Base-by-base conservation (phyloP, 2,888 invertebrate genomes). In the Chrysolina haemoptera region DNA sequence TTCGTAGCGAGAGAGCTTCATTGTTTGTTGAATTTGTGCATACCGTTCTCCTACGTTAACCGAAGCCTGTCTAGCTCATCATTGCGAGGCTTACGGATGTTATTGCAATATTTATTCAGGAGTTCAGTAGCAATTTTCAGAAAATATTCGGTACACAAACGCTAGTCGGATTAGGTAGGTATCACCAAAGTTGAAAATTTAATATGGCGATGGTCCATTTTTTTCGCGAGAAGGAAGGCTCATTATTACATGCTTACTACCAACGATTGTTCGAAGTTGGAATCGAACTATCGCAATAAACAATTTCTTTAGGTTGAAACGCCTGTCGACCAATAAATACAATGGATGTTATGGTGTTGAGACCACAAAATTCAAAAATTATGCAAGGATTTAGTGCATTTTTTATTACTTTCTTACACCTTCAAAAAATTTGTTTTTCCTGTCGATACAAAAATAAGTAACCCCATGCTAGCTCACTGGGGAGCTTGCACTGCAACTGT, bases 61-160 rank as follows among this genome's bases (percentile, higher is more conserved):
- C 59, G 35, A n/a, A 27, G 59, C 59, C 59, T 59, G 59, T 59
- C 59, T 59, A 27, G 27, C 59, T 59, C 59, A 59, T 59, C 59
- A 59, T 59, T 59, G 27, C 22, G 27, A 27, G 59, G 35, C 59
- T 59, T 59, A 59, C 6, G n/a, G 22, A 59, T 59, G 27, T 59
- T 59, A 59, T 59, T 59, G 59, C 27, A 27, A 59, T 59, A 59
- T 59, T 59, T 27, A 59, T 59, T 59, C 35, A 59, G 35, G 59
- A 35, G 9, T 59, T 59, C n/a, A 22, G 59, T 35, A 27, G 59
- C n/a, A n/a, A 59, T 59, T 27, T 59, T 59, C 35, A n/a, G 59
- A 59, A 59, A 59, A 59, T 59, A 59, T 59, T 59, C 59, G 59
- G 35, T 59, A 27, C 53, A 53, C 53, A 53, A 53, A 18, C 18